Conservation (phyloP, 2,888 invertebrate genomes). For the Acrobasis suavella region DNA sequence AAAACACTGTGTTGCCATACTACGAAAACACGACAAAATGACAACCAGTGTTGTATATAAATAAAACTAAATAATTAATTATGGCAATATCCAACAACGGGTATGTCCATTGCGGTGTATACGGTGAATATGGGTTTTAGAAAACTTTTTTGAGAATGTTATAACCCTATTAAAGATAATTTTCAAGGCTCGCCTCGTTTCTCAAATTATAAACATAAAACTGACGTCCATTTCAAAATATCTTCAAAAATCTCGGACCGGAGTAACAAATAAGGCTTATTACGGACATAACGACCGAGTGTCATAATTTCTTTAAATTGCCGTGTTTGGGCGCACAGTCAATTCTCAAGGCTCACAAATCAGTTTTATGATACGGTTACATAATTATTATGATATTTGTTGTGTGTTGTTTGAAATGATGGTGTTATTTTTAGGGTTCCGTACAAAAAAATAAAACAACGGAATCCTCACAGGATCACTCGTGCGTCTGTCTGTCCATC, state of each 20-base stretch:
- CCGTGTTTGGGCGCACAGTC: background rate
- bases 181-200: background rate
- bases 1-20: too few species aligned
- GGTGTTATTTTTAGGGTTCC: too few species aligned
- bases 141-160: background rate
- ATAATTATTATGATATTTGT: background rate
- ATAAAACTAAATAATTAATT: too few species aligned
- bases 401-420: too few species aligned
- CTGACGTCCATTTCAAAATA: background rate
- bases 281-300: slow-evolving; percentile 1
- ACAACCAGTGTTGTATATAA: too few species aligned
- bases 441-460: too few species aligned
- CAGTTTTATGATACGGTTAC: slow-evolving; percentile 1
- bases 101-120: too few species aligned
- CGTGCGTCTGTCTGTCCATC: too few species aligned
- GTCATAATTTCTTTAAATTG: slow-evolving; percentile 5
- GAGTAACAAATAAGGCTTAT: slow-evolving; percentile 6
- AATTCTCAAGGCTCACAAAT: slow-evolving; percentile 8
- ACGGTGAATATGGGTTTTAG: too few species aligned
- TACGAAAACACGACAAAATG: too few species aligned
- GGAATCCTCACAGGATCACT: too few species aligned
- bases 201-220: background rate
- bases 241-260: background rate
- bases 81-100: too few species aligned
- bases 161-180: background rate